phyloP scores from a whole-genome alignment of 1,140 invertebrate species.

The Tetragonula clypearis region DNA sequence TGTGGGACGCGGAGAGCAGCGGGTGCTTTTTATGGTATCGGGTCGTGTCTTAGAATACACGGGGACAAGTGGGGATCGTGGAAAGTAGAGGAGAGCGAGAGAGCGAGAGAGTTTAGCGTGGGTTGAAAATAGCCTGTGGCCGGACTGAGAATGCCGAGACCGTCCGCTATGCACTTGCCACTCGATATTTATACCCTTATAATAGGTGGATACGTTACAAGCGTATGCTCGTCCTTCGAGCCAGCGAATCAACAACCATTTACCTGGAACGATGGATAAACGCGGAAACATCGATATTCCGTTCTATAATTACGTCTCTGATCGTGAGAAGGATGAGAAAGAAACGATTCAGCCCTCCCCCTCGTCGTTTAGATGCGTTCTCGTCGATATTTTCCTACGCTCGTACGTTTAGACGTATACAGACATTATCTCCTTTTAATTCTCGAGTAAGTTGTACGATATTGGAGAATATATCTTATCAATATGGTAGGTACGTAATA shows the following conservation, averaged over 20 bases:
- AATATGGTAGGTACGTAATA: too few relatives aligned
- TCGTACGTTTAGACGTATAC: too few relatives aligned
- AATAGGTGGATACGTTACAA: slow-evolving; percentile 53
- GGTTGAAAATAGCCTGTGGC: slow-evolving; percentile 75
- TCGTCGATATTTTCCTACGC: not conserved
- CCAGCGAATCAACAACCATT: not conserved
- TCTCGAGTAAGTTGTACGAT: too few relatives aligned
- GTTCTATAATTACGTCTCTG: not conserved
- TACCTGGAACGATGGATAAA: not conserved
- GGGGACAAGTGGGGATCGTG: slow-evolving; percentile 28
- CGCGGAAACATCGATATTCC: slow-evolving; percentile 1
- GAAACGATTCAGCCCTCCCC: not conserved
- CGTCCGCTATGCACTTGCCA: slow-evolving; percentile 73
- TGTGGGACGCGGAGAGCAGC: not conserved
- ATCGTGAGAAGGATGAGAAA: not conserved
- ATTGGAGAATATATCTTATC: too few relatives aligned
- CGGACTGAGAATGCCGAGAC: slow-evolving; percentile 69
- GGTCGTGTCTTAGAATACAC: slow-evolving; percentile 55
- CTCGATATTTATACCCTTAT: slow-evolving; percentile 76
- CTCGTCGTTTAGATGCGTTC: not conserved
- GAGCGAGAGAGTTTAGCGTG: slow-evolving; percentile 60
- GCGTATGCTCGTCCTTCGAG: not conserved
- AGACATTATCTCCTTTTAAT: too few relatives aligned
- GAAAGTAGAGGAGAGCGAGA: slow-evolving; percentile 24
- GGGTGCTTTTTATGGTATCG: slow-evolving; percentile 59